Conservation (phyloP, 2,888 invertebrate genomes). For the Cryptocephalus primarius region DNA sequence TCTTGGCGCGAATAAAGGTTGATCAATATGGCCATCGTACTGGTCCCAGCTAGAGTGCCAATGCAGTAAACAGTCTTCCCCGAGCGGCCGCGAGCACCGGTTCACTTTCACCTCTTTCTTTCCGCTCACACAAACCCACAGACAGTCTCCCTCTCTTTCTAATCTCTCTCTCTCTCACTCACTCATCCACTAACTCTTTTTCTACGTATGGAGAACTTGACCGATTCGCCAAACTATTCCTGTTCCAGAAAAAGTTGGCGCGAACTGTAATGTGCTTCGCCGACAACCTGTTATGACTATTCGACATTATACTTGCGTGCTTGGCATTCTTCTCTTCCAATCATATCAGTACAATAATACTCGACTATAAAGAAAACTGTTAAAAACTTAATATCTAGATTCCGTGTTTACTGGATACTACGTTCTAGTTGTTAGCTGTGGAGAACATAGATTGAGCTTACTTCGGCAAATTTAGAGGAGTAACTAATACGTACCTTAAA, state of each 20-base stretch:
- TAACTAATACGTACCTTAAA: slow-evolving; percentile 21
- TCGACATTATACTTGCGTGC: too few relatives aligned
- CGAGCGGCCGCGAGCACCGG: slow-evolving; percentile 26
- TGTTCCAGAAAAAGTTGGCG: too few relatives aligned
- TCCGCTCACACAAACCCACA: neutral
- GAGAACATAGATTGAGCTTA: slow-evolving; percentile 12
- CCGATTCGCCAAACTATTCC: too few relatives aligned
- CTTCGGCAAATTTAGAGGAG: slow-evolving; percentile 3
- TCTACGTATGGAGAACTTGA: too few relatives aligned
- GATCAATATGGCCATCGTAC: slow-evolving; percentile 26
- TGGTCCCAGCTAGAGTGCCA: slow-evolving; percentile 27
- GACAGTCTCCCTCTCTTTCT: too few relatives aligned
- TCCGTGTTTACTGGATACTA: neutral
- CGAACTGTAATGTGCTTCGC: too few relatives aligned
- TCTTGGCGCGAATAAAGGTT: slow-evolving; percentile 28
- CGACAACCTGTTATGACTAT: too few relatives aligned
- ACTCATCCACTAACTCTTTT: too few relatives aligned
- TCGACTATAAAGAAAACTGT: slow-evolving; percentile 4
- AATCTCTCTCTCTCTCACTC: too few relatives aligned
- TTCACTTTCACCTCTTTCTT: slow-evolving; percentile 8
- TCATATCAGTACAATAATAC: slow-evolving; percentile 6
- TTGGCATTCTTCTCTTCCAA: neutral
- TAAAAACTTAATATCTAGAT: neutral
- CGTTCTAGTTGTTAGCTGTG: neutral
- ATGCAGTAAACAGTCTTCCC: slow-evolving; percentile 29